Evolutionary conservation across 2,797 vertebrate genomes (phyloP), one percentile per base, ranked within the genome.

Genomic region (Hirundo rustica): DNA sequence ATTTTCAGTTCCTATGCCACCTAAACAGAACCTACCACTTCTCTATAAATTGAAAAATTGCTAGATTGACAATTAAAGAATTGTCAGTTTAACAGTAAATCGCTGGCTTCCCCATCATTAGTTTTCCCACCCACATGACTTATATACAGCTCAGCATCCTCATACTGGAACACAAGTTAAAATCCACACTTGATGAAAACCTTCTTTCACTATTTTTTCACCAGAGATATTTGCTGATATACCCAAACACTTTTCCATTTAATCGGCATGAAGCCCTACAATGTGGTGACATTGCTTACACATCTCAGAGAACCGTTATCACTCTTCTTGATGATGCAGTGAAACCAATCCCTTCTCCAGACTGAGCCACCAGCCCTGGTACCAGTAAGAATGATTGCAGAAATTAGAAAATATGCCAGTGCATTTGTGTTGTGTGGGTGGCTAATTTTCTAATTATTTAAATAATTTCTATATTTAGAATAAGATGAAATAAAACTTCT

Each of bases 391-490:
- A 67, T 54, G 48, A 92, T 21, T 88, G 34, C 34, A 81, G 47
- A 32, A 84, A 51, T 61, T 94, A 84, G 76, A 64, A 93, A 85
- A 76, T 20, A 88, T 61, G 34, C 15, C 38, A 62, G 22, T 53
- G 23, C 29, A 30, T 47, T 93, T 82, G 15, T 27, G 4, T 38
- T 90, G 11, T 27, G 17, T 11, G 34, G 7, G 9, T 57, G 23
- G 45, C 16, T 74, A 71, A 34, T 85, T 85, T 76, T 95, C 50
- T 53, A 44, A 21, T 61, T 62, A 51, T 86, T 90, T 81, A 67
- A 94, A 88, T 81, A 70, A 75, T 72, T 65, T 65, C 34, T 62
- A 26, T 62, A 15, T 75, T 81, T 88, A 65, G 27, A 72, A 72
- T 50, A 84, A 65, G 38, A n/a, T 65, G 34, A 84, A 86, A 84